Base-by-base conservation (phyloP, 2,888 invertebrate species). In the Ephialtes manifestator region DNA sequence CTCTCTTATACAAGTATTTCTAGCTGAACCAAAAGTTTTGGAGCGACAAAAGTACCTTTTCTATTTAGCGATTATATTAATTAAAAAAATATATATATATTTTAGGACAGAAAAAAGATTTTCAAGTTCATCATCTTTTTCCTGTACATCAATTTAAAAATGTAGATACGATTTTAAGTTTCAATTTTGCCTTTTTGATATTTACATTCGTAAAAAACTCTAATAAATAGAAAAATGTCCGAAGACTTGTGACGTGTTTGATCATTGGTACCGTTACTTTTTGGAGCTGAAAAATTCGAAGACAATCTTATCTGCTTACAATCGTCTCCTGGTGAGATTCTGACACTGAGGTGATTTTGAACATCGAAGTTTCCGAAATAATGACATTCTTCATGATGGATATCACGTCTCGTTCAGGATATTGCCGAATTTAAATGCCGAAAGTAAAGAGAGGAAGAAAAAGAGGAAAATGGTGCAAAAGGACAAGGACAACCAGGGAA, bases 11-110 rank as follows among this genome's bases (percentile, higher is more conserved):
- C 75, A 74, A 80, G 79, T 80, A 80, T 80, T 83, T 83, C 83
- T 70, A 28, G 83, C 70, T 83, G 75, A 83, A 79, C 75, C 65
- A 3, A 83, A 83, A 83, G 55, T 83, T 83, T 83, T 70, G n/a
- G 63, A 31, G 15, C 60, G 68, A 70, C n/a, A n/a, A n/a, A n/a
- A n/a, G n/a, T n/a, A n/a, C n/a, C n/a, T n/a, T n/a, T n/a, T n/a
- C n/a, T n/a, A n/a, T n/a, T n/a, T n/a, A n/a, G n/a, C n/a, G n/a
- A n/a, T n/a, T n/a, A n/a, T n/a, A n/a, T n/a, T n/a, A n/a, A n/a
- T n/a, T n/a, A n/a, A n/a, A n/a, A n/a, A n/a, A n/a, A n/a, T n/a
- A n/a, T n/a, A n/a, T n/a, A n/a, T n/a, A n/a, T n/a, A n/a, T n/a
- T n/a, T n/a, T n/a, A n/a, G n/a, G n/a, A n/a, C n/a, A n/a, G n/a